These are phyloP conservation scores for Mylabris sibirica DNA, from an alignment of 2,888 invertebrate species.

Conservation along the genomic window DNA sequence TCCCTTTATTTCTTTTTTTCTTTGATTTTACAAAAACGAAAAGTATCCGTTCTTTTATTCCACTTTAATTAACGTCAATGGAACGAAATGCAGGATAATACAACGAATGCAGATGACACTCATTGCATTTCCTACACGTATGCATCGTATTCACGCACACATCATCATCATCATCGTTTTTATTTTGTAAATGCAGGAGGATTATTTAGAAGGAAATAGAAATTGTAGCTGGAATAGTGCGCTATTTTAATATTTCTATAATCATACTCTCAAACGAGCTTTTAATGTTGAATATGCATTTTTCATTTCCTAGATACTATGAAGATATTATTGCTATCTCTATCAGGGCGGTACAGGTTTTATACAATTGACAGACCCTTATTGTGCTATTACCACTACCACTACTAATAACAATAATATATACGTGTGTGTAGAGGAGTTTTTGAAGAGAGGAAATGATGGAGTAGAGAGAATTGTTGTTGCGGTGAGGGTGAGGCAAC, in stretches of 20 bases:
- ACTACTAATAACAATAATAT: neutral
- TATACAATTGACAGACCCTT: slow-evolving; percentile 58
- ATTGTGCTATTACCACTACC: slow-evolving; percentile 35
- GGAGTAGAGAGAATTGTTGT: slow-evolving; percentile 26
- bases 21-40: neutral
- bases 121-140: slow-evolving; percentile 30
- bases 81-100: slow-evolving; percentile 16
- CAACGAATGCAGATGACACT: slow-evolving; percentile 34
- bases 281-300: slow-evolving; percentile 56
- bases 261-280: slow-evolving; percentile 51
- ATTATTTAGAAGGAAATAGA: slow-evolving; percentile 3
- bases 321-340: slow-evolving; percentile 39
- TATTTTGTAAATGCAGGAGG: neutral
- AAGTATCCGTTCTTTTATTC: slow-evolving; percentile 18
- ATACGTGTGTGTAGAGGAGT: neutral
- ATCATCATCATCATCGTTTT: too few relatives aligned
- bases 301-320: slow-evolving; percentile 56
- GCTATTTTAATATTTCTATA: slow-evolving; percentile 47
- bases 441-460: slow-evolving; percentile 15
- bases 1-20: neutral
- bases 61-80: slow-evolving; percentile 27
- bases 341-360: slow-evolving; percentile 46
- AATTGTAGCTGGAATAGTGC: slow-evolving; percentile 30
- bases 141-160: neutral
- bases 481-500: slow-evolving; percentile 29